Evolutionary conservation across 2,888 invertebrate species (phyloP).

Genomic region (Bugulina stolonifera): DNA sequence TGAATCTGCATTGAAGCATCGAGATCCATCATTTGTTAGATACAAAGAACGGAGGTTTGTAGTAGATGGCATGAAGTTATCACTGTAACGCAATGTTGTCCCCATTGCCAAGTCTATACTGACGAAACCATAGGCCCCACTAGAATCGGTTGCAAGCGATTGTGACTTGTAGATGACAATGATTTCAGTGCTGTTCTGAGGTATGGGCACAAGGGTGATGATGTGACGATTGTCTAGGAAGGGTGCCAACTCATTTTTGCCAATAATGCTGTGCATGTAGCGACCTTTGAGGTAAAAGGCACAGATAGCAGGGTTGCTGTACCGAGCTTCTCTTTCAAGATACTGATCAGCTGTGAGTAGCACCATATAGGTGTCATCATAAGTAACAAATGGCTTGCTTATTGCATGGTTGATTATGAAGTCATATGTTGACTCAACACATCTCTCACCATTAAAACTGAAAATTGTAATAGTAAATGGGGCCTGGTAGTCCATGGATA

Average conservation of each 20-base stretch:
- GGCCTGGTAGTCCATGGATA: conserved; percentile 34
- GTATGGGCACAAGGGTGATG: conserved; percentile 4
- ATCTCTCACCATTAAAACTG: conserved; percentile 33
- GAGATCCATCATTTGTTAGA: conserved; percentile 38
- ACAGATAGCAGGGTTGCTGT: conserved; percentile 42
- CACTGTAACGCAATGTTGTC: conserved; percentile 17
- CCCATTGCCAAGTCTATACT: conserved; percentile 20
- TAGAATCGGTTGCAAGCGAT: conserved; percentile 26
- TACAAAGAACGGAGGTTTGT: conserved; percentile 33
- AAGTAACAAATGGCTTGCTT: conserved; percentile 42
- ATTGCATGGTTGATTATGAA: conserved; percentile 37
- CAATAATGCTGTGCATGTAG: conserved; percentile 26
- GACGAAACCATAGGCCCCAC: conserved; percentile 30
- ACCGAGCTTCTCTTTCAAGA: conserved; percentile 34
- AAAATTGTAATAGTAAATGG: conserved; percentile 40
- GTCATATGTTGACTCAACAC: conserved; percentile 35
- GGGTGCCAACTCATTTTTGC: conserved; percentile 8
- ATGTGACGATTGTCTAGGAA: conserved; percentile 15
- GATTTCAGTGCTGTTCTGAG: conserved; percentile 11
- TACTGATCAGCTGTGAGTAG: conserved; percentile 43
- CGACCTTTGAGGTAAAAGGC: conserved; percentile 38
- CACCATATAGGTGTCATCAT: conserved; percentile 43
- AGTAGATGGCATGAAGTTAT: conserved; percentile 14
- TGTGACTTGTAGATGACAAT: conserved; percentile 24
- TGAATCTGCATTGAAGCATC: conserved; percentile 43